Percentiles rank a stretch among this genome's conserved stretches.
Evolutionary conservation across 2,888 invertebrate species (phyloP).

Genomic region (Escarpia spicata): DNA sequence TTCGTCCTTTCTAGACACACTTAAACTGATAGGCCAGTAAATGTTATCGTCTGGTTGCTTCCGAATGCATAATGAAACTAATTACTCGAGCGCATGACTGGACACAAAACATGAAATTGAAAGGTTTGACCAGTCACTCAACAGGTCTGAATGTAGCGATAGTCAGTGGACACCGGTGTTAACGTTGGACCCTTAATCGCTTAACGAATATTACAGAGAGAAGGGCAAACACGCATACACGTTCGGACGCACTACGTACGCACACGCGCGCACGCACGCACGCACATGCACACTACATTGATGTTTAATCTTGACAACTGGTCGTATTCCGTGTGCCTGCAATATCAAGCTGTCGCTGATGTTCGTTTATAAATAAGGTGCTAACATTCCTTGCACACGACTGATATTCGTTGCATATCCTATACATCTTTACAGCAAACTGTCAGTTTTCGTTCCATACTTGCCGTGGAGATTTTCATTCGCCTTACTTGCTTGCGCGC

Average conservation of each 20-base stretch:
- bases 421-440: no score
- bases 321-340: background rate
- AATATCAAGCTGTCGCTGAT: background rate
- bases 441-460: background rate
- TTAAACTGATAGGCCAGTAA: background rate
- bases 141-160: background rate
- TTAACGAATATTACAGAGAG: background rate
- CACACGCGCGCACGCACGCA: no score
- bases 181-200: background rate
- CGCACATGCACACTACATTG: no score
- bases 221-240: background rate
- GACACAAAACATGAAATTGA: background rate
- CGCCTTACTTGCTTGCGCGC: background rate
- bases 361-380: background rate
- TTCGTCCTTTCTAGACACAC: background rate
- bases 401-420: background rate
- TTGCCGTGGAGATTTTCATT: background rate
- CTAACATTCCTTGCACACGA: background rate
- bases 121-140: background rate
- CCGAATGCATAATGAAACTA: slow-evolving; percentile 1
- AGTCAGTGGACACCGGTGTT: background rate
- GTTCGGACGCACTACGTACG: no score
- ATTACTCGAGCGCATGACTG: background rate
- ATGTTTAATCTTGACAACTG: no score
- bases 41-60: background rate